Conservation (phyloP, 2,113 vertebrate species). For the Hirundichthys speculiger region DNA sequence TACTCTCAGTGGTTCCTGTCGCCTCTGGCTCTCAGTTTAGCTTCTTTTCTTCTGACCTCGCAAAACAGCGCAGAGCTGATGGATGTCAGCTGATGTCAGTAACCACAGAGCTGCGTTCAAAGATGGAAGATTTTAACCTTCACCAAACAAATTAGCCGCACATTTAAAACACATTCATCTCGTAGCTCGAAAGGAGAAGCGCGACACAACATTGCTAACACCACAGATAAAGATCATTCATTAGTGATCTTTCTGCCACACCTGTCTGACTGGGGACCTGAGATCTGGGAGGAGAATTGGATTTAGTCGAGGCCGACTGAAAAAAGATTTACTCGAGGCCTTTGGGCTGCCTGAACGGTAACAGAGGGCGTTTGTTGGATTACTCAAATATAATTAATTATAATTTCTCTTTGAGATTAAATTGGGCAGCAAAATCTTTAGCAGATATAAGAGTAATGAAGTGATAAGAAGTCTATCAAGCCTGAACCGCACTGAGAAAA, state of each 20-base stretch:
- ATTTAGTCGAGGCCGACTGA: slow-evolving; percentile 31
- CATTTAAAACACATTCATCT: slow-evolving; percentile 34
- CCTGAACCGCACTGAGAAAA: slow-evolving; percentile 40
- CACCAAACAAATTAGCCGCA: slow-evolving; percentile 35
- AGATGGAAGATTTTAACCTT: slow-evolving; percentile 40
- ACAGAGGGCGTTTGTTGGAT: slow-evolving; percentile 19
- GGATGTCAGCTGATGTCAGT: slow-evolving; percentile 36
- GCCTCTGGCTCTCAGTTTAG: not conserved
- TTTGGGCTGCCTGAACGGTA: slow-evolving; percentile 31
- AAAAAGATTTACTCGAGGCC: slow-evolving; percentile 44
- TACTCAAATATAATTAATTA: slow-evolving; percentile 36
- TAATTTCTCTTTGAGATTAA: slow-evolving; percentile 49
- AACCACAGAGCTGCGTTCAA: slow-evolving; percentile 1
- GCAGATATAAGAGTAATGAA: slow-evolving; percentile 39
- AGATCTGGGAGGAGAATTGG: slow-evolving; percentile 27
- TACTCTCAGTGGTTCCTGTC: not conserved
- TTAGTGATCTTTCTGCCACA: slow-evolving; percentile 16
- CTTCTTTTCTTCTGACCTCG: no score
- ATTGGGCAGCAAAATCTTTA: slow-evolving; percentile 36
- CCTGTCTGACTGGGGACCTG: not conserved
- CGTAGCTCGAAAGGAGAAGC: slow-evolving; percentile 5
- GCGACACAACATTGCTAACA: slow-evolving; percentile 7
- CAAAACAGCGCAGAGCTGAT: slow-evolving; percentile 17
- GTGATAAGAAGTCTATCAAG: slow-evolving; percentile 45
- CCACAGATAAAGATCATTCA: slow-evolving; percentile 32